Percentiles rank a stretch among this genome's conserved stretches.
Evolutionary conservation across 2,113 vertebrate species (phyloP).

Genomic region (human): GRCh38 chr1:7052501-7053000

Average conservation of each 20-base stretch:
- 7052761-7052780: neutral
- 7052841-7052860: neutral
- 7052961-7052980: neutral
- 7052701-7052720: neutral
- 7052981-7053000: neutral
- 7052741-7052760: accelerated
- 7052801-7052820: accelerated
- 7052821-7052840: accelerated
- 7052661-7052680: neutral
- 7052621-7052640: accelerated
- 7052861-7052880: too few relatives aligned
- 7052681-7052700: neutral
- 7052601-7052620: too few relatives aligned
- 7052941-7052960: neutral
- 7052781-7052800: too few relatives aligned
- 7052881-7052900: too few relatives aligned
- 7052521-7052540: too few relatives aligned
- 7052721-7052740: neutral
- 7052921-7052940: too few relatives aligned
- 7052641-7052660: neutral
- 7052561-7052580: accelerated
- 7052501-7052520: accelerated
- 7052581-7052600: accelerated
- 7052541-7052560: neutral
- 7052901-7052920: accelerated